Conservation (phyloP, 2,797 vertebrate species). For the Pelodytes ibericus region DNA sequence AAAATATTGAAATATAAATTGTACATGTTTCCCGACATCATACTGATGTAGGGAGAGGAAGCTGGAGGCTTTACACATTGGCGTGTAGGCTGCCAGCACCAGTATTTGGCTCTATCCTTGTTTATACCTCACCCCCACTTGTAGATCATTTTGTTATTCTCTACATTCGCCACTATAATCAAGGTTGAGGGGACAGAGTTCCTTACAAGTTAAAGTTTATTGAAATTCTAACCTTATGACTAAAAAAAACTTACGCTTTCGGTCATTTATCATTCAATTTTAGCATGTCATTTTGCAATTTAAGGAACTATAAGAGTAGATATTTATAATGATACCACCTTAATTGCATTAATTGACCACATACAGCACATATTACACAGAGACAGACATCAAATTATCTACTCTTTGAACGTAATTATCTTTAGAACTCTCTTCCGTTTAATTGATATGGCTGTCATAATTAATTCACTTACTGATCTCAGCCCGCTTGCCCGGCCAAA, state of each 20-base stretch:
- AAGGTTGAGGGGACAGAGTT: too few relatives aligned
- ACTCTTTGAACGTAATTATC: slow-evolving; percentile 75
- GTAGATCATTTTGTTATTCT: too few relatives aligned
- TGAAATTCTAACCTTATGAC: slow-evolving; percentile 4
- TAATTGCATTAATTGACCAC: slow-evolving; percentile 82
- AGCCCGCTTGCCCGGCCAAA: slow-evolving; percentile 66
- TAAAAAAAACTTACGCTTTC: slow-evolving; percentile 51
- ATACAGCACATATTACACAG: slow-evolving; percentile 75
- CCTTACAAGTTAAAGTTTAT: neutral
- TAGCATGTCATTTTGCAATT: slow-evolving; percentile 75
- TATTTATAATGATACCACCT: slow-evolving; percentile 76
- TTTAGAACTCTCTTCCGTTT: slow-evolving; percentile 77
- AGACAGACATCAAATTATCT: slow-evolving; percentile 79
- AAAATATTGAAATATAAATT: too few relatives aligned
- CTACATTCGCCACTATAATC: too few relatives aligned
- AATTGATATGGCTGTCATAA: slow-evolving; percentile 80
- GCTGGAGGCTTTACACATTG: too few relatives aligned
- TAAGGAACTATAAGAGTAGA: slow-evolving; percentile 76
- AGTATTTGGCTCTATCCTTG: too few relatives aligned
- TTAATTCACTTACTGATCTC: slow-evolving; percentile 77
- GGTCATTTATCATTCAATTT: slow-evolving; percentile 78
- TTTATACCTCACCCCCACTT: too few relatives aligned
- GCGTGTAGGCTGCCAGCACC: too few relatives aligned
- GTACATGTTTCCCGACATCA: too few relatives aligned
- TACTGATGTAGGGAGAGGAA: too few relatives aligned